Evolutionary conservation across 1,140 invertebrate genomes (phyloP).

Genomic region (Bombus superbus): DNA sequence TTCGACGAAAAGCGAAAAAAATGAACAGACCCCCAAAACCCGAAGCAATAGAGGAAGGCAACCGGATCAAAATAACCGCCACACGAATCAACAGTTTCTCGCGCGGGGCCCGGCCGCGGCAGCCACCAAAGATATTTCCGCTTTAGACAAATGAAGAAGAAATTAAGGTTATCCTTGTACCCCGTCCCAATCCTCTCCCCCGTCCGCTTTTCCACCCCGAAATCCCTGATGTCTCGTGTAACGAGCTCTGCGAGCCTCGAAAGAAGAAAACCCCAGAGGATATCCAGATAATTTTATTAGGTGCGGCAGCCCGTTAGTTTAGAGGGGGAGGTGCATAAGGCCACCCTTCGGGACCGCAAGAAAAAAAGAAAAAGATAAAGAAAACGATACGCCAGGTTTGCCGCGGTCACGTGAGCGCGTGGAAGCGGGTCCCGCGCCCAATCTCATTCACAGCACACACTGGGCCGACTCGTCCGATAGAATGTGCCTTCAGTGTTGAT

Average conservation of each 20-base stretch:
- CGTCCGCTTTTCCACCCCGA: constrained; percentile 21
- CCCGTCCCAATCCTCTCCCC: constrained; percentile 34
- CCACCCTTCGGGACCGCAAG: constrained; percentile 76
- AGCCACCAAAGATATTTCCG: constrained; percentile 70
- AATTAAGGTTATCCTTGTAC: constrained; percentile 55
- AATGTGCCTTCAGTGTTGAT: constrained; percentile 94
- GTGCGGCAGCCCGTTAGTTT: constrained; percentile 73
- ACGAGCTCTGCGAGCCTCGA: constrained; percentile 31
- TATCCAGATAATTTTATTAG: constrained; percentile 73
- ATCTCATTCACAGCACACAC: constrained; percentile 86
- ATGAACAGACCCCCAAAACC: constrained; percentile 85
- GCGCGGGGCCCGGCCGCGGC: constrained; percentile 83
- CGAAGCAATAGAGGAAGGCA: constrained; percentile 86
- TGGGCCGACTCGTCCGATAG: constrained; percentile 94
- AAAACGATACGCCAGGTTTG: constrained; percentile 74
- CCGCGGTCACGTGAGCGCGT: constrained; percentile 76
- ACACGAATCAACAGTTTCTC: constrained; percentile 87
- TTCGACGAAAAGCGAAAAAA: constrained; percentile 84
- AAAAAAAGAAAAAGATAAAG: constrained; percentile 69
- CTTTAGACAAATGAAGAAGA: constrained; percentile 46
- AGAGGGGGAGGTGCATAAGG: constrained; percentile 79
- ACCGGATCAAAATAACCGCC: constrained; percentile 86
- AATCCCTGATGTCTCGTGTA: constrained; percentile 29
- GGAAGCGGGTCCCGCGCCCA: constrained; percentile 79
- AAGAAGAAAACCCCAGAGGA: constrained; percentile 32